Conservation (phyloP, 1,140 invertebrate genomes). For the Euwallacea fornicatus region DNA sequence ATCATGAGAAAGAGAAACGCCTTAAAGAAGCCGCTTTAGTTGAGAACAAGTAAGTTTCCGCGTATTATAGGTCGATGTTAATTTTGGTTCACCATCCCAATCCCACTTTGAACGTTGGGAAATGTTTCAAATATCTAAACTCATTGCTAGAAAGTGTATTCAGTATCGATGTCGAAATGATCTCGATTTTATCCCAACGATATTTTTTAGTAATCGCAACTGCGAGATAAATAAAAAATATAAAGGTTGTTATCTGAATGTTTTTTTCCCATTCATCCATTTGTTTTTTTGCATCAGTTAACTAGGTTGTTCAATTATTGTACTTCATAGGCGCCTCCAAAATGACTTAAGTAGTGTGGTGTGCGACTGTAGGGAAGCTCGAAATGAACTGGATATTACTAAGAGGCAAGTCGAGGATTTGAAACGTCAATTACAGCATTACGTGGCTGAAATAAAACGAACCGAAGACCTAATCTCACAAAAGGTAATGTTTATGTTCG, state of each 20-base stretch:
- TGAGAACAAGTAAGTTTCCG: conserved; percentile 36
- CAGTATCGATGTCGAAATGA: too few species aligned
- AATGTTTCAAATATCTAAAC: background rate
- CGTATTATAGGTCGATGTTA: background rate
- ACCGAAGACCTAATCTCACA: conserved; percentile 68
- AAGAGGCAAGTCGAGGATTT: conserved; percentile 66
- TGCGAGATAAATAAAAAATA: too few species aligned
- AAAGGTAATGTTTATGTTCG: conserved; percentile 55
- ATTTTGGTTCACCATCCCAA: background rate
- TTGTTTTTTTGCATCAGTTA: background rate
- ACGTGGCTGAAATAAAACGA: conserved; percentile 69
- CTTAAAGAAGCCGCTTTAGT: conserved; percentile 37
- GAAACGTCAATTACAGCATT: conserved; percentile 71
- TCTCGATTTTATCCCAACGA: too few species aligned
- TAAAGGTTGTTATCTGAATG: too few species aligned
- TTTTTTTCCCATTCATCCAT: conserved; percentile 4
- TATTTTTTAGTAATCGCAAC: too few species aligned
- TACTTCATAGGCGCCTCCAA: conserved; percentile 58
- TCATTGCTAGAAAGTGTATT: too few species aligned
- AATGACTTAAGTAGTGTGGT: conserved; percentile 62
- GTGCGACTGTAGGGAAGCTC: conserved; percentile 56
- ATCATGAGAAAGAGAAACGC: conserved; percentile 36
- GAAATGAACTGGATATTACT: conserved; percentile 64
- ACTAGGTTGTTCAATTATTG: background rate
- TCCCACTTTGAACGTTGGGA: background rate